These are phyloP conservation scores for Tridacna gigas DNA, from an alignment of 2,888 invertebrate species.

Conservation along the genomic window DNA sequence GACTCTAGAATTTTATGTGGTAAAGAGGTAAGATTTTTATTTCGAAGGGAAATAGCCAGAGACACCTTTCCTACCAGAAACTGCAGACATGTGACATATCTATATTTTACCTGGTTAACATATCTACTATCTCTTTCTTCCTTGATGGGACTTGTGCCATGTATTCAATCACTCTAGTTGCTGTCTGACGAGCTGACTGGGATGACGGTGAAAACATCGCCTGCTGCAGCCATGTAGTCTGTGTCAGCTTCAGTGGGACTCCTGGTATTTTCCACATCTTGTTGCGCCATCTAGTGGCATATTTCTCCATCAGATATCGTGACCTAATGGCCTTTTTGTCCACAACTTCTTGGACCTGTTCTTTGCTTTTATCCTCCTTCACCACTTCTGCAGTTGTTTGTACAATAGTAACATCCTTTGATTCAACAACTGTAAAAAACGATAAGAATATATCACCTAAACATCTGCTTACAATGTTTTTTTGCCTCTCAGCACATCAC, in stretches of 20 bases:
- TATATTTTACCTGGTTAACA: slow-evolving; percentile 91
- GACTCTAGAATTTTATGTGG: too few species aligned
- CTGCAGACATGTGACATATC: not conserved
- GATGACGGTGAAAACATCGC: slow-evolving; percentile 97
- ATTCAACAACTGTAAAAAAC: not conserved
- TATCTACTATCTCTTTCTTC: slow-evolving; percentile 91
- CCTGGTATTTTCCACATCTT: slow-evolving; percentile 81
- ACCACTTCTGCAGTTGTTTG: slow-evolving; percentile 15
- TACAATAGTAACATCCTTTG: not conserved
- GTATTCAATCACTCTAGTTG: slow-evolving; percentile 94
- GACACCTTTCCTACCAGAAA: too few species aligned
- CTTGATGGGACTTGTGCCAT: slow-evolving; percentile 88
- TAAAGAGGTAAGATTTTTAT: too few species aligned
- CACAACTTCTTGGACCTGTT: slow-evolving; percentile 43
- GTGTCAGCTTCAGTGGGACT: slow-evolving; percentile 74
- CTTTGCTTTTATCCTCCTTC: slow-evolving; percentile 44
- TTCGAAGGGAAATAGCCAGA: too few species aligned
- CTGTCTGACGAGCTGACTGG: slow-evolving; percentile 93
- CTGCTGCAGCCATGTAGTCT: slow-evolving; percentile 94
- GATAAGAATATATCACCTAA: too few species aligned
- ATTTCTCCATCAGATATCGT: slow-evolving; percentile 91
- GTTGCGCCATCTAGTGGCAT: slow-evolving; percentile 89
- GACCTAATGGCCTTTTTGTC: slow-evolving; percentile 78
- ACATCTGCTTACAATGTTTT: too few species aligned
- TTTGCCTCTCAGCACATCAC: too few species aligned